Conservation (phyloP, 2,888 invertebrate genomes). For the Pristionchus entomophagus region DNA sequence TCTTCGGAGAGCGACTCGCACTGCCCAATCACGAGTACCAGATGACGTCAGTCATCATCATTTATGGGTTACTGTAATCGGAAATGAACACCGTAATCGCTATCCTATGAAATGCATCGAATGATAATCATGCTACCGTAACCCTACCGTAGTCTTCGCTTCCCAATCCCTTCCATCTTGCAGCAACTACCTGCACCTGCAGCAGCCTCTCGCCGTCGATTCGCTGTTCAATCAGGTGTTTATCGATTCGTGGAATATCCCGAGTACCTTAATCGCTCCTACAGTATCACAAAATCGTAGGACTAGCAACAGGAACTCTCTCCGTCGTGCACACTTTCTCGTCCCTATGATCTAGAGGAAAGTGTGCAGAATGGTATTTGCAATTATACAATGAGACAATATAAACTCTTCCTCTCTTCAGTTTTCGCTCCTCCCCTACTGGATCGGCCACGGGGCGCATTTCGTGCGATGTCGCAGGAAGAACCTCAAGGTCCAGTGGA, state of each 20-base stretch:
- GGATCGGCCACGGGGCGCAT: constrained; percentile 30
- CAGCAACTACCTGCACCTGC: neutral
- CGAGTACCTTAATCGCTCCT: too few relatives aligned
- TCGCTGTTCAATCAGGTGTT: constrained; percentile 7
- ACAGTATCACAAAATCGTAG: too few relatives aligned
- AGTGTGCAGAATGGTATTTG: too few relatives aligned
- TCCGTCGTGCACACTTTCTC: too few relatives aligned
- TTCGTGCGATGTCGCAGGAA: neutral
- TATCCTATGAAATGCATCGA: too few relatives aligned
- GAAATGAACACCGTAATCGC: too few relatives aligned
- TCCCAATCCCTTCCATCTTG: neutral
- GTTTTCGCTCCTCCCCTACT: neutral
- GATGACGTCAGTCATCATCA: neutral
- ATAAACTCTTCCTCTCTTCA: too few relatives aligned
- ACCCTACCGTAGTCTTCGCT: neutral
- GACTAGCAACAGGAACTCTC: too few relatives aligned
- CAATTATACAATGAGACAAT: too few relatives aligned
- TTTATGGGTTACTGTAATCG: too few relatives aligned
- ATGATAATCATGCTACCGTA: neutral
- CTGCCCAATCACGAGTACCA: constrained; percentile 1
- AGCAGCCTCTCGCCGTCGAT: constrained; percentile 15
- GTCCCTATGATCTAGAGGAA: too few relatives aligned
- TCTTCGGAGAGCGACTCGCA: neutral
- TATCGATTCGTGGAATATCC: too few relatives aligned
- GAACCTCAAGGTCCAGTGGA: constrained; percentile 15